phyloP scores from a whole-genome alignment of 2,113 vertebrate species.

The Xiphophorus maculatus region DNA sequence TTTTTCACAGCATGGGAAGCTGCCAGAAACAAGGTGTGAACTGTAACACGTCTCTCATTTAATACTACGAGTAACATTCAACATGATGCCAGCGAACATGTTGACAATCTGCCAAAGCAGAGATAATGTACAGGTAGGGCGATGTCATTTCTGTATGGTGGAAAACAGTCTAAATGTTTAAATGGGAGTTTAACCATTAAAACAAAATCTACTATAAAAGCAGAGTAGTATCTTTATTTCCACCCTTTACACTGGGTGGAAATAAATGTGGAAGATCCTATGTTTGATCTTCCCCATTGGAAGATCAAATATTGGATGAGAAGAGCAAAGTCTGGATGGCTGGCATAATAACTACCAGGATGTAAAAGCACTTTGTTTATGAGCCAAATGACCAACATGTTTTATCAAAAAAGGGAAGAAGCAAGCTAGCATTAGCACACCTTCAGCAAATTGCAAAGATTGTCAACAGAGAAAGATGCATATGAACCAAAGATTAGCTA shows the following conservation, averaged over 20 bases:
- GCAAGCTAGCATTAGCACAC: too few species aligned
- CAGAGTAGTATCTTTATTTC: neutral
- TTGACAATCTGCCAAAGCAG: neutral
- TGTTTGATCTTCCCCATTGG: too few species aligned
- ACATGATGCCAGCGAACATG: neutral
- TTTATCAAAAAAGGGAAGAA: too few species aligned
- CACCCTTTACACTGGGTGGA: too few species aligned
- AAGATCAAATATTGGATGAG: neutral
- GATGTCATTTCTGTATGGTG: neutral
- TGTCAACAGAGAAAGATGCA: too few species aligned
- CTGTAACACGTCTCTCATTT: neutral
- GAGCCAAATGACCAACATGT: too few species aligned
- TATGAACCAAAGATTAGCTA: too few species aligned
- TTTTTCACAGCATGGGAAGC: neutral
- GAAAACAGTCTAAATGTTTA: neutral
- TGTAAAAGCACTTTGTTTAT: too few species aligned
- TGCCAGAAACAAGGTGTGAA: neutral
- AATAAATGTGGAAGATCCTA: too few species aligned
- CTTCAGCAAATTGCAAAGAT: too few species aligned
- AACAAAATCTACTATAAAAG: neutral
- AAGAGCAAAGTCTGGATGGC: neutral
- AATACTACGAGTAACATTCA: neutral
- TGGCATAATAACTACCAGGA: too few species aligned
- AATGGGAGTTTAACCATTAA: neutral
- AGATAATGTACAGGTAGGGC: neutral